Conservation (phyloP, 2,797 vertebrate species). For the Hippoglossus hippoglossus region DNA sequence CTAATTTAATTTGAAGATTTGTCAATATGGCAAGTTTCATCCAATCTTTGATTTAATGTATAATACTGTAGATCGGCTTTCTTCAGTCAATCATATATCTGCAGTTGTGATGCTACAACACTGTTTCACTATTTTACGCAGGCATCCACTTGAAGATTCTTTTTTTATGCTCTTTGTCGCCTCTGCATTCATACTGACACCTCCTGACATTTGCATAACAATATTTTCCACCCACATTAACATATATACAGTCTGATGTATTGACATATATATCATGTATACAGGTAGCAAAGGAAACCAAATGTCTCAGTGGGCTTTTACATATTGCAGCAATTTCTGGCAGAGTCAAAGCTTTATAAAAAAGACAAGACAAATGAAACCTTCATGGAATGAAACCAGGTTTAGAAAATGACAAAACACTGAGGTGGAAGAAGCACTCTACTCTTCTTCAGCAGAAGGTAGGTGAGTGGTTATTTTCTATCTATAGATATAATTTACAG, state of each 20-base stretch:
- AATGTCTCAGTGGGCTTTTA: background rate
- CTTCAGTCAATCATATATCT: background rate
- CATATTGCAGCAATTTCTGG: background rate
- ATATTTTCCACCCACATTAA: conserved; percentile 3
- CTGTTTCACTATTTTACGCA: background rate
- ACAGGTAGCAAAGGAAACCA: background rate
- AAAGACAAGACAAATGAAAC: background rate
- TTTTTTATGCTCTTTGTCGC: background rate
- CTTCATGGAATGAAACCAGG: background rate
- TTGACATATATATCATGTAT: conserved; percentile 5
- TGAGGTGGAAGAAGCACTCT: too few relatives aligned
- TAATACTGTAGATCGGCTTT: too few relatives aligned
- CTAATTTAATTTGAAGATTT: too few relatives aligned
- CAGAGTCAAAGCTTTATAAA: background rate
- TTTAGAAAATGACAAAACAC: background rate
- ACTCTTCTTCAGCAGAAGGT: background rate
- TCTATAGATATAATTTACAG: too few relatives aligned
- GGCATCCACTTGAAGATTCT: background rate
- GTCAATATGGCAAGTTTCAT: too few relatives aligned
- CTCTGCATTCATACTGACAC: background rate
- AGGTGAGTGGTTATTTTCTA: too few relatives aligned
- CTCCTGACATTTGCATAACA: conserved; percentile 3
- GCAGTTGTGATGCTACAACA: background rate
- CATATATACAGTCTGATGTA: conserved; percentile 8
- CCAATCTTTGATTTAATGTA: too few relatives aligned